phyloP scores from a whole-genome alignment of 2,888 invertebrate species.

The Salpingus planirostris region DNA sequence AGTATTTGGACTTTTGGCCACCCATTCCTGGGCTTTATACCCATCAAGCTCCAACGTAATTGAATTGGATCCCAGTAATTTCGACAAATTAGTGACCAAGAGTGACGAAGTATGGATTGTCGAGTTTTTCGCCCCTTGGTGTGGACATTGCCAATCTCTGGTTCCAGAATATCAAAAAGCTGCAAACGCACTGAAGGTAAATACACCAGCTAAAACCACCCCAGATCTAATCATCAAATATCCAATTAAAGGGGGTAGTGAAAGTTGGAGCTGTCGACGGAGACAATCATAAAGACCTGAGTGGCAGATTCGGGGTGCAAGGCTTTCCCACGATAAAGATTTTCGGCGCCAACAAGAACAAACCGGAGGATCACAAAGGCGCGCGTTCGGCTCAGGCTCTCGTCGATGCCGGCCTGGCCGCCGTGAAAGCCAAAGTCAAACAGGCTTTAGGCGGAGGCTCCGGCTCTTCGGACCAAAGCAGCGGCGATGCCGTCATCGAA shows the following conservation, averaged over 20 bases:
- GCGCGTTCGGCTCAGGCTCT: constrained; percentile 77
- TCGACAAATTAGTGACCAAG: constrained; percentile 71
- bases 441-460: constrained; percentile 54
- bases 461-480: constrained; percentile 31
- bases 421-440: constrained; percentile 66
- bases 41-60: constrained; percentile 68
- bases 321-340: constrained; percentile 97
- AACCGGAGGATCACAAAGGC: constrained; percentile 78
- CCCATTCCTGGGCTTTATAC: constrained; percentile 49
- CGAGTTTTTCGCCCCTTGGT: constrained; percentile 97
- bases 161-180: constrained; percentile 92
- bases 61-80: constrained; percentile 79
- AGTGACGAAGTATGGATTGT: constrained; percentile 90
- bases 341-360: constrained; percentile 75
- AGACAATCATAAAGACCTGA: constrained; percentile 77
- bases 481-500: constrained; percentile 67
- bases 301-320: constrained; percentile 68
- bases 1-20: constrained; percentile 28
- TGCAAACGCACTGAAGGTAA: constrained; percentile 82
- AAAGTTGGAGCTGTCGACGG: constrained; percentile 94
- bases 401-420: constrained; percentile 75
- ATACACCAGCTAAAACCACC: neutral
- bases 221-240: constrained; percentile 2
- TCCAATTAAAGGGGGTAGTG: constrained; percentile 62
- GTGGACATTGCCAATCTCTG: constrained; percentile 81